A percentile compares a stretch with the other conserved stretches of the same genome.
These are phyloP conservation scores for Drosophila repletoides DNA, from an alignment of 1,140 invertebrate species.

Conservation along the genomic window DNA sequence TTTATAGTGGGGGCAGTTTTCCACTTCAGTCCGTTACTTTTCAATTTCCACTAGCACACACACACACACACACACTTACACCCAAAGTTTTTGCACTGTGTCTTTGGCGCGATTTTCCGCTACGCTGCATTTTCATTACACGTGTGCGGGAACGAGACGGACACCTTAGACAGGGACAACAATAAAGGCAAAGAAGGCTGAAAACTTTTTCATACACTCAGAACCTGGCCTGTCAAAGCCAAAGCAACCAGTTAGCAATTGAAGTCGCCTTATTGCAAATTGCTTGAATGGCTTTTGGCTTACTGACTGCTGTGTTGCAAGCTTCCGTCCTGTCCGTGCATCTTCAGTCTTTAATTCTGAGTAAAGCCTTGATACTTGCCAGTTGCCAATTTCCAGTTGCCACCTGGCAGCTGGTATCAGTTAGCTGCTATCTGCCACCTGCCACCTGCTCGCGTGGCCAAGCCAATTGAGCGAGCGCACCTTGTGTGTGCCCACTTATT, in stretches of 20 bases:
- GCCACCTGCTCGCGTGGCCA: constrained; percentile 11
- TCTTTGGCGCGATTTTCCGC: constrained; percentile 74
- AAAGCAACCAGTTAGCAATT: constrained; percentile 31
- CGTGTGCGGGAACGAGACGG: constrained; percentile 23
- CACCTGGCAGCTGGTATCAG: too few species aligned
- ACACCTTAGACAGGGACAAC: constrained; percentile 19
- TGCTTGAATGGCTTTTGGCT: constrained; percentile 67
- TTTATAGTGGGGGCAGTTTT: constrained; percentile 23
- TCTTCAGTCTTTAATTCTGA: constrained; percentile 9
- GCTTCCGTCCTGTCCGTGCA: constrained; percentile 2
- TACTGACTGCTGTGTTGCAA: constrained; percentile 20
- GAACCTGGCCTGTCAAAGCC: constrained; percentile 49
- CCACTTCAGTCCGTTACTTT: constrained; percentile 70
- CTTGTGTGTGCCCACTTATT: constrained; percentile 53
- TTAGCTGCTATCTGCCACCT: too few species aligned
- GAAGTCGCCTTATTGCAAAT: constrained; percentile 74
- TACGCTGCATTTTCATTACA: constrained; percentile 77
- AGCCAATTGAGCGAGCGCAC: constrained; percentile 23
- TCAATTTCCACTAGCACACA: constrained; percentile 69
- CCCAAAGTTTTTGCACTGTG: constrained; percentile 42
- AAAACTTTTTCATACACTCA: constrained; percentile 28
- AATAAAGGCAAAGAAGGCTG: constrained; percentile 35
- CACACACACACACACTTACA: constrained; percentile 12
- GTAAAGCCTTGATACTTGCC: constrained; percentile 6
- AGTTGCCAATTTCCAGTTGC: background rate